phyloP scores from a whole-genome alignment of 2,797 vertebrate species.

The Catostomus latipinnis region DNA sequence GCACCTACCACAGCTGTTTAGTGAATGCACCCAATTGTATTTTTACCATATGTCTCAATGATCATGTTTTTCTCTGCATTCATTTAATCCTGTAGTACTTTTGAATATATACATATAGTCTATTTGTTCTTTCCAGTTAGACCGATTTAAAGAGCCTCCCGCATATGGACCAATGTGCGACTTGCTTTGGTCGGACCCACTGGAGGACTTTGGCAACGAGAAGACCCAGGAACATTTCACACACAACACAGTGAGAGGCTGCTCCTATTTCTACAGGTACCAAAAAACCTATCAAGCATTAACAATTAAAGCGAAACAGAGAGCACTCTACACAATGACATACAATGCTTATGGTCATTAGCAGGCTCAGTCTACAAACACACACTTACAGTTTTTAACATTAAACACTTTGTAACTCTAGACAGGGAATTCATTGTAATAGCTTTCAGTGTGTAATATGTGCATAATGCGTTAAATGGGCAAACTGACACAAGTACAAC shows the following conservation, averaged over 20 bases:
- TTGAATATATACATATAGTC: conserved; percentile 9
- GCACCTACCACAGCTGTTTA: too few species aligned
- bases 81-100: neutral
- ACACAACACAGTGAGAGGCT: conserved; percentile 98
- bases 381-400: neutral
- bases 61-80: neutral
- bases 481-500: too few species aligned
- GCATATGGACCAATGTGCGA: conserved; percentile 98
- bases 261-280: conserved; percentile 98
- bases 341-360: neutral
- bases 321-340: neutral
- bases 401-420: neutral
- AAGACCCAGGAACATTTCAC: conserved; percentile 98
- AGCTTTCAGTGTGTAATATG: neutral
- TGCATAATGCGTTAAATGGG: neutral
- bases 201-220: conserved; percentile 97
- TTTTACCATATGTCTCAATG: neutral
- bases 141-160: conserved; percentile 99
- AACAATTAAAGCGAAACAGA: neutral
- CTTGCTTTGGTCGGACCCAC: conserved; percentile 96
- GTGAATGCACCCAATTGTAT: too few species aligned
- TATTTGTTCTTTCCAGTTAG: conserved; percentile 85
- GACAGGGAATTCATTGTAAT: neutral
- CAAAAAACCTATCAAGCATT: neutral
- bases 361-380: neutral